Evolutionary conservation across 2,888 invertebrate species (phyloP), one percentile per base, ranked within the genome.

Genomic region (Leptura quadrifasciata): DNA sequence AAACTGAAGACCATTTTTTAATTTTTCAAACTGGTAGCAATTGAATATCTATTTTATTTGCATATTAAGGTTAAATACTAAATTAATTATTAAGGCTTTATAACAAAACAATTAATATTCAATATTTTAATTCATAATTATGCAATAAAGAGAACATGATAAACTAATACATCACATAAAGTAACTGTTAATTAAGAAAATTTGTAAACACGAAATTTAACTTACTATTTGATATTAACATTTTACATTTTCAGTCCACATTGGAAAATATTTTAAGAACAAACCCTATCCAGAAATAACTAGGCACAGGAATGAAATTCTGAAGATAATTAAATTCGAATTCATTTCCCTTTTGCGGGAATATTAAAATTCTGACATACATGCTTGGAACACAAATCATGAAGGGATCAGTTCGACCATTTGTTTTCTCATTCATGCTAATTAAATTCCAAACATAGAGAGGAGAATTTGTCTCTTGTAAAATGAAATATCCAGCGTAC

Each of bases 371-470:
- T 17, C 61, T 71, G 71, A 71, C 71, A 71, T 71, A 27, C 71
- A 61, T 71, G 71, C 17, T 52, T 27, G 67, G 60, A 73, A 52
- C 67, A 60, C 60, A 61, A 61, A 71, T 60, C 71, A 57, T 61
- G 61, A 61, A 20, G 71, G 61, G 60, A 71, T 71, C 71, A 71
- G 71, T 71, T 71, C 71, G 71, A 39, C 71, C 71, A 61, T 71
- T 71, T 71, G 71, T 71, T 61, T 71, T 61, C 71, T 61, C 71
- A 61, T 71, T 71, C 71, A 71, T 71, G 69, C 78, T 80, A 80
- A 80, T 80, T 80, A 80, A 80, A 80, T 80, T 80, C 79, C 79
- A 54, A 76, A 78, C 76, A 73, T 75, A 72, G 72, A 75, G 74
- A 74, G 61, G 55, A 74, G 78, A 80, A 78, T 78, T 73, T 78